Evolutionary conservation across 1,140 invertebrate species (phyloP), one percentile per base, ranked within the genome.

Genomic region (Argopecten irradians): DNA sequence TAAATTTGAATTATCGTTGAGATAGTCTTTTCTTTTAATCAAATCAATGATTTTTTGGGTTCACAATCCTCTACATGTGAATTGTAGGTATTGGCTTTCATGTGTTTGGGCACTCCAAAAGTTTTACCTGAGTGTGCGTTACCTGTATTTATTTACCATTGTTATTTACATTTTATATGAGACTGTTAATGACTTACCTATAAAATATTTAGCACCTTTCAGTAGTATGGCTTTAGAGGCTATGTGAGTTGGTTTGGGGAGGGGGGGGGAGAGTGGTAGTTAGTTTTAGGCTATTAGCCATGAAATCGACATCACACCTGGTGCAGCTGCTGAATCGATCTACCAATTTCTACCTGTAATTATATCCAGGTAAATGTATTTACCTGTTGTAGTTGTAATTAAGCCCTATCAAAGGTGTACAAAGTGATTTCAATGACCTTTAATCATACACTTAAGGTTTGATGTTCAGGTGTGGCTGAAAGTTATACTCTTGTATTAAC

Each of bases 281-380:
- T n/a, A n/a, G n/a, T n/a, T n/a, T n/a, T 8, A 5, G 55, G 55
- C 22, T 16, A 1, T 11, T 11, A 16, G 43, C 43, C 43, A 46
- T 46, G 43, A 46, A 46, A 46, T 46, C 13, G 43, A 2, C 43
- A 46, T 71, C 55, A 22, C 55, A 71, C 55, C 55, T 71, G 55
- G 22, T 71, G 55, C 55, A 71, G 55, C 55, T 71, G 55, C 55
- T 71, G 55, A 28, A 71, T 28, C 55, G 16, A 71, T 39, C 5
- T 71, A 71, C 55, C 55, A 71, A 71, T 71, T 71, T 71, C 28
- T 71, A 71, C 55, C 55, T 71, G 55, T 71, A 71, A 71, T 71
- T 71, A n/a, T 71, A 71, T 71, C 55, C 55, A n/a, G 55, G 55
- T 71, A 71, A 71, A 71, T n/a, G 55, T 71, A 28, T 71, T 71